These are phyloP conservation scores for Leucosticte australis DNA, from an alignment of 2,113 vertebrate genomes.

Conservation along the genomic window DNA sequence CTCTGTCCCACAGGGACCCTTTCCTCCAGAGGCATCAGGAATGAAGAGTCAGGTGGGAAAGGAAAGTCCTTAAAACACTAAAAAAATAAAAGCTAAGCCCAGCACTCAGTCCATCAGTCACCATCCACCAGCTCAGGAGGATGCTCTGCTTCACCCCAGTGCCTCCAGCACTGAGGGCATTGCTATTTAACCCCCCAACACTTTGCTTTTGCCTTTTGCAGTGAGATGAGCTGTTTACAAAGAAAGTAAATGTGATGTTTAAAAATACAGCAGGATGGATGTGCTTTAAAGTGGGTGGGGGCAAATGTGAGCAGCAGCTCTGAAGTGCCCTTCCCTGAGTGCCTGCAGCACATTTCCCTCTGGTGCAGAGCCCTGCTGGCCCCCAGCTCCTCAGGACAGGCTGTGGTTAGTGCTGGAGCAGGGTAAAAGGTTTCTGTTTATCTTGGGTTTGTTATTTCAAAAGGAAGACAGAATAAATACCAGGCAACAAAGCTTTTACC, in stretches of 20 bases:
- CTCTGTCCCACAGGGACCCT: not conserved
- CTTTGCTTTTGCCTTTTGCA: not conserved
- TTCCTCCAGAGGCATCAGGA: not conserved
- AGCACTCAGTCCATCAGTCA: not conserved
- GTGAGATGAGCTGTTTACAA: not conserved
- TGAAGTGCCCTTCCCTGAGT: not conserved
- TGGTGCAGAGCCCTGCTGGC: accelerated
- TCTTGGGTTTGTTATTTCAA: not conserved
- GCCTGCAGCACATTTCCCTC: not conserved
- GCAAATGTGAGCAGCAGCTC: not conserved
- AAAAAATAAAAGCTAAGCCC: accelerated
- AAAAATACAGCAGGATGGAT: not conserved
- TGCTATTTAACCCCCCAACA: not conserved
- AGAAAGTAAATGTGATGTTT: not conserved
- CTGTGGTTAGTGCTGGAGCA: not conserved
- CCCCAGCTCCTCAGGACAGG: not conserved
- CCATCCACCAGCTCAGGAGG: not conserved
- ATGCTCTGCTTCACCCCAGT: not conserved
- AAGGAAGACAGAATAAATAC: not conserved
- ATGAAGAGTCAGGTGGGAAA: not conserved
- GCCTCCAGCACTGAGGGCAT: not conserved
- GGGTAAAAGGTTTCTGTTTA: not conserved
- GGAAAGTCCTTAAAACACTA: not conserved
- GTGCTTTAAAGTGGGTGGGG: not conserved
- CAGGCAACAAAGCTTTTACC: conserved; percentile 2